Conservation (phyloP, 2,113 vertebrate species). For the Megaleporinus macrocephalus region DNA sequence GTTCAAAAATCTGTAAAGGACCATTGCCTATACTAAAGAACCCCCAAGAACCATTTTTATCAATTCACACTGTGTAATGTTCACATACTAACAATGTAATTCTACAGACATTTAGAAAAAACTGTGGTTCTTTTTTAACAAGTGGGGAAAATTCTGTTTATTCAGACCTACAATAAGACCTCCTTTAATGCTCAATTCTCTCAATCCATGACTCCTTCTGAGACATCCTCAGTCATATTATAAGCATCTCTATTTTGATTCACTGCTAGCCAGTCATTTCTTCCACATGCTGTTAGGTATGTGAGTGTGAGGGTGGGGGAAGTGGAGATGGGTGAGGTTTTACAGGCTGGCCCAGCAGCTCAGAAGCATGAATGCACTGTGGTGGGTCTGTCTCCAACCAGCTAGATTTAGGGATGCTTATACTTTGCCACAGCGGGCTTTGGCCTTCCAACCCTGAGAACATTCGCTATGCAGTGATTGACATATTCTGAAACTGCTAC, state of each 20-base stretch:
- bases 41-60: too few relatives aligned
- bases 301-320: slow-evolving; percentile 24
- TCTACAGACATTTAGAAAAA: too few relatives aligned
- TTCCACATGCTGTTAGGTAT: slow-evolving; percentile 26
- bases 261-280: slow-evolving; percentile 41
- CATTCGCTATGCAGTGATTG: background rate
- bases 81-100: too few relatives aligned
- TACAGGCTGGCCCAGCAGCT: slow-evolving; percentile 25
- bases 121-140: too few relatives aligned
- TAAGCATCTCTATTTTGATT: slow-evolving; percentile 13
- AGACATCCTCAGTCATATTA: slow-evolving; percentile 12
- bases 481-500: background rate
- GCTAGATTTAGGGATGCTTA: background rate
- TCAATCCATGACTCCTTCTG: background rate
- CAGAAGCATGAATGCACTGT: background rate
- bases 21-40: too few relatives aligned
- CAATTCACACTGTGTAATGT: too few relatives aligned
- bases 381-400: slow-evolving; percentile 19
- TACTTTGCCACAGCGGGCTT: too few relatives aligned
- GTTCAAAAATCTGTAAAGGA: too few relatives aligned
- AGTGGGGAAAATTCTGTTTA: too few relatives aligned
- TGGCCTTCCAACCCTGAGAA: too few relatives aligned
- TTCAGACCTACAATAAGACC: too few relatives aligned
- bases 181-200: too few relatives aligned
- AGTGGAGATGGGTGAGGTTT: slow-evolving; percentile 40